Percentiles rank a stretch among this genome's conserved stretches.
Evolutionary conservation across 2,797 vertebrate genomes (phyloP).

Genomic region (Zalophus californianus): DNA sequence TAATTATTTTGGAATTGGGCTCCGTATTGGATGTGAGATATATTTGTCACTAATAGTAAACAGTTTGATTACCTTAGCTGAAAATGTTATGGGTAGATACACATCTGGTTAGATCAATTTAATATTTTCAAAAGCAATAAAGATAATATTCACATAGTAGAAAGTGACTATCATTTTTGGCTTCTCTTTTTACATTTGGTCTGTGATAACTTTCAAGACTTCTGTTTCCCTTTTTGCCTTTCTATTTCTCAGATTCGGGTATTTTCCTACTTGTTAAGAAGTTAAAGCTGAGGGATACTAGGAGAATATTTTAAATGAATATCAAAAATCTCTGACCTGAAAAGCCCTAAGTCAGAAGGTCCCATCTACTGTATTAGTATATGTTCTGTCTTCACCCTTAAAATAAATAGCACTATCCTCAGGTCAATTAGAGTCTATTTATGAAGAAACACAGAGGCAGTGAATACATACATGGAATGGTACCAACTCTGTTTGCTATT

Average conservation of each 20-base stretch:
- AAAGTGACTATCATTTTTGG: neutral
- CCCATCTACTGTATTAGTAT: neutral
- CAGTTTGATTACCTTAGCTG: neutral
- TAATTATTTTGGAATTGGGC: neutral
- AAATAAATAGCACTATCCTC: neutral
- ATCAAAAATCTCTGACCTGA: neutral
- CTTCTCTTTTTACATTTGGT: neutral
- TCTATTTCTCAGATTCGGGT: neutral
- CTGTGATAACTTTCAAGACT: neutral
- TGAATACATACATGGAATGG: neutral
- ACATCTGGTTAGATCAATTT: neutral
- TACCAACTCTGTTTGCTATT: neutral
- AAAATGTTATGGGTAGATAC: neutral
- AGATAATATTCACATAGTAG: neutral
- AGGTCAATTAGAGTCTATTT: neutral
- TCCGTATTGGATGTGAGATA: neutral
- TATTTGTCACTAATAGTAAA: neutral
- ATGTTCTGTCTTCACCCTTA: neutral
- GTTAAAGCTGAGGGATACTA: neutral
- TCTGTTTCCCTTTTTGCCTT: neutral
- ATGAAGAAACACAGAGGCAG: neutral
- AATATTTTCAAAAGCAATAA: neutral
- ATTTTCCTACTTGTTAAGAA: neutral
- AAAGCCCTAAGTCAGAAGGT: neutral
- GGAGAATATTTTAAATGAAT: neutral